These are phyloP conservation scores for Platyscapa corneri DNA, from an alignment of 1,140 invertebrate species.

Conservation along the genomic window DNA sequence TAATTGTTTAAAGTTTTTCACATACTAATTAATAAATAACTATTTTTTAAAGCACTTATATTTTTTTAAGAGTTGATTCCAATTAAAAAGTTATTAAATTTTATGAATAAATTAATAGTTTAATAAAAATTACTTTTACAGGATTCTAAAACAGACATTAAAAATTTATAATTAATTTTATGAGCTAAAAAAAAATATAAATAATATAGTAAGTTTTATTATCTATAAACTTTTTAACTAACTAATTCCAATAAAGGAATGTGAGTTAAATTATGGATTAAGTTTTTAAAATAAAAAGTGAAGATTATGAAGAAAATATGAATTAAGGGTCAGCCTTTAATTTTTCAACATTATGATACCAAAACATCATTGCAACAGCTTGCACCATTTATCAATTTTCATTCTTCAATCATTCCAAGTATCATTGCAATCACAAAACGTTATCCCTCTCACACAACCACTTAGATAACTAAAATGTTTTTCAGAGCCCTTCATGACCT, in stretches of 20 bases:
- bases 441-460: neutral
- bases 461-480: neutral
- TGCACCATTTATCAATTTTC: neutral
- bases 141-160: too few species aligned
- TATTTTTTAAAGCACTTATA: too few species aligned
- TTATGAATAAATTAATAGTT: too few species aligned
- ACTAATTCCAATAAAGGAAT: neutral
- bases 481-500: neutral
- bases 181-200: too few species aligned
- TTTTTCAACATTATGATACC: neutral
- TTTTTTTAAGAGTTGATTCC: too few species aligned
- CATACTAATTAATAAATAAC: neutral
- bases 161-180: too few species aligned
- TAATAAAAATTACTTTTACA: too few species aligned
- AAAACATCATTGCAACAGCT: neutral
- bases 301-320: neutral
- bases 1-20: neutral
- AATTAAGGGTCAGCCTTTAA: neutral
- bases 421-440: neutral
- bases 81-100: too few species aligned
- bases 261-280: neutral
- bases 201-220: too few species aligned
- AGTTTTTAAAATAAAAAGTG: neutral
- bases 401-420: neutral
- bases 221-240: neutral